Conservation (phyloP, 2,888 invertebrate species). For the Glaucopsyche alexis region DNA sequence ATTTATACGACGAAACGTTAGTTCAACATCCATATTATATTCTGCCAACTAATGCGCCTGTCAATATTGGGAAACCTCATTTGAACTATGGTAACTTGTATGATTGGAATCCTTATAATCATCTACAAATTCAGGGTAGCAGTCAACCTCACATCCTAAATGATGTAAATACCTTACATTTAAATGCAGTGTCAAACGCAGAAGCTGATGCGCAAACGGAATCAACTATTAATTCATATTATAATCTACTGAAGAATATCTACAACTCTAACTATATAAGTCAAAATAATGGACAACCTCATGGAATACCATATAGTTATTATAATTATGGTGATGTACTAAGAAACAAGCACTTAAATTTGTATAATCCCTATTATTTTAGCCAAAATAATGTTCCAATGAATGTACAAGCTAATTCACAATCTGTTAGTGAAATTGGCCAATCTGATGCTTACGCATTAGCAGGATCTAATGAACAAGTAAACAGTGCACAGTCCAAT, state of each 20-base stretch:
- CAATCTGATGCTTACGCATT: slow-evolving; percentile 30
- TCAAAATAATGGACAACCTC: not conserved
- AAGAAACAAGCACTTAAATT: not conserved
- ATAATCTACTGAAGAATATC: not conserved
- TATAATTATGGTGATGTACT: not conserved
- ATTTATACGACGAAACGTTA: no score
- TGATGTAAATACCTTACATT: not conserved
- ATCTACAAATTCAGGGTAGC: not conserved
- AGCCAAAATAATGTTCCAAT: not conserved
- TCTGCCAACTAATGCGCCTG: not conserved
- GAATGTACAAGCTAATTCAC: slow-evolving; percentile 4
- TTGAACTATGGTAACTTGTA: not conserved
- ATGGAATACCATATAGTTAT: not conserved
- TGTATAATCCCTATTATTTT: not conserved
- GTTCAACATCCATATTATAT: no score
- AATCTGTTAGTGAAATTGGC: slow-evolving; percentile 4
- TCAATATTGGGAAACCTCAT: not conserved
- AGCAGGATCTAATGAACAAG: not conserved
- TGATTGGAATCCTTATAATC: not conserved
- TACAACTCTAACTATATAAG: not conserved
- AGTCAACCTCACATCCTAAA: not conserved
- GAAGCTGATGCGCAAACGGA: not conserved
- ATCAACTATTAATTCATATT: not conserved
- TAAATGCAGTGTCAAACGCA: not conserved
- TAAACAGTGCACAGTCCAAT: not conserved